Evolutionary conservation across 2,113 vertebrate genomes (phyloP).

Genomic region (Chrysemys picta): DNA sequence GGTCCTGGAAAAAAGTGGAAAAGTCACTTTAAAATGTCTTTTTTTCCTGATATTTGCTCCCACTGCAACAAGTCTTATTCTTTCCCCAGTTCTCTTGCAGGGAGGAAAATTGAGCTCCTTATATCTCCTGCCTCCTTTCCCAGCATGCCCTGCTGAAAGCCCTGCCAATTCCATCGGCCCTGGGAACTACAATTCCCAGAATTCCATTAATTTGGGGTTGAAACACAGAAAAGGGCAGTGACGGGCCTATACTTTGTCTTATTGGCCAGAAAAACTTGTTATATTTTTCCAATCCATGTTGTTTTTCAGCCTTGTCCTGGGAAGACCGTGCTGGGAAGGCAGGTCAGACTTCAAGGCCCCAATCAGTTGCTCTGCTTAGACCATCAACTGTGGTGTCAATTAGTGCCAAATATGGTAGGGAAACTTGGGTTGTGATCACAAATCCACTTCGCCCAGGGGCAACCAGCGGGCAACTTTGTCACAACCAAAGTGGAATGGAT

Average conservation of each 20-base stretch:
- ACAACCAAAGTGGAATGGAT: not conserved
- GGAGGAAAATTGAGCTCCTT: not conserved
- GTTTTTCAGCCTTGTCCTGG: not conserved
- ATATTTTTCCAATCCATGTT: not conserved
- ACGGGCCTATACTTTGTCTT: not conserved
- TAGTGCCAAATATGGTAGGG: not conserved
- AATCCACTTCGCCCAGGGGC: not conserved
- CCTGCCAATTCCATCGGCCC: not conserved
- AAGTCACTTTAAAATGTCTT: not conserved
- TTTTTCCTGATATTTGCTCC: not conserved
- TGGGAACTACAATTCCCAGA: not conserved
- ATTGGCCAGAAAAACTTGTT: not conserved
- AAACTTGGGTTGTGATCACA: not conserved
- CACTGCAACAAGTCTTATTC: not conserved
- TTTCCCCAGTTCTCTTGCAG: not conserved
- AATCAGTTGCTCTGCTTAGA: not conserved
- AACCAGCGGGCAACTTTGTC: not conserved
- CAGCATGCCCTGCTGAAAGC: not conserved
- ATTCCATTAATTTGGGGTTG: not conserved
- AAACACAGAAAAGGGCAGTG: not conserved
- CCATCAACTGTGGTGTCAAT: not conserved
- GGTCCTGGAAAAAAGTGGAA: not conserved
- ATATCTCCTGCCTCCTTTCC: not conserved
- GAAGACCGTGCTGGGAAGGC: not conserved
- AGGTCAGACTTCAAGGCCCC: not conserved